A percentile compares a stretch with the other conserved stretches of the same genome.
Conservation (phyloP, 2,888 invertebrate genomes). For the Seira sanloemensis region DNA sequence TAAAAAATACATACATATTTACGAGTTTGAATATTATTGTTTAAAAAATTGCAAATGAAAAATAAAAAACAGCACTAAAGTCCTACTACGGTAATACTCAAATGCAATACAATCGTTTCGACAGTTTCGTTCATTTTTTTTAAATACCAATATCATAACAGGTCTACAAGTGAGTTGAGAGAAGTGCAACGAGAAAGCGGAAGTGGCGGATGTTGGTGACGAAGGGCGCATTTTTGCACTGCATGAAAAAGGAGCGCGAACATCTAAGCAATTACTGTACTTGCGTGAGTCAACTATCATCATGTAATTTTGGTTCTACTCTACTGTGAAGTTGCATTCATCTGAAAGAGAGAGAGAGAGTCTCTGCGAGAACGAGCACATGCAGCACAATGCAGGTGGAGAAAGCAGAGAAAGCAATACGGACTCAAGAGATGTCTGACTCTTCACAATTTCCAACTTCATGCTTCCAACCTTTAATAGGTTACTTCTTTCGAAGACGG, state of each 20-base stretch:
- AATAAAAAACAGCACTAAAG: not conserved
- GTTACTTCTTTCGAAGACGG: too few species aligned
- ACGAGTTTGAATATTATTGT: too few species aligned
- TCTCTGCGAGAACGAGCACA: not conserved
- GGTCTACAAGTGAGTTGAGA: not conserved
- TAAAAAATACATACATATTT: not conserved
- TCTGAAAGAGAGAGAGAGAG: constrained; percentile 3
- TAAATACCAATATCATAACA: not conserved
- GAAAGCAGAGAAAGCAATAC: constrained; percentile 11
- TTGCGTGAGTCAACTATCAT: constrained; percentile 9
- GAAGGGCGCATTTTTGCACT: constrained; percentile 2
- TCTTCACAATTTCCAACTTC: not conserved
- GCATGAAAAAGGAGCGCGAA: not conserved
- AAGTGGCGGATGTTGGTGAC: not conserved
- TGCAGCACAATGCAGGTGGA: constrained; percentile 3
- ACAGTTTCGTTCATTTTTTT: not conserved
- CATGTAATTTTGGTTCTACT: too few species aligned
- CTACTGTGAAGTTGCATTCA: constrained; percentile 1
- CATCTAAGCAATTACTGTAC: constrained; percentile 14
- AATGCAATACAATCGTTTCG: not conserved
- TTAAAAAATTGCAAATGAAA: constrained; percentile 1
- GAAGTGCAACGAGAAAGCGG: constrained; percentile 9
- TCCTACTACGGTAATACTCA: not conserved
- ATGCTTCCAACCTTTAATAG: too few species aligned
- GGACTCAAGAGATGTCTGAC: constrained; percentile 11